Percentiles rank a stretch among this genome's conserved stretches.
phyloP scores from a whole-genome alignment of 1,140 invertebrate genomes.

The Penaeus vannamei region DNA sequence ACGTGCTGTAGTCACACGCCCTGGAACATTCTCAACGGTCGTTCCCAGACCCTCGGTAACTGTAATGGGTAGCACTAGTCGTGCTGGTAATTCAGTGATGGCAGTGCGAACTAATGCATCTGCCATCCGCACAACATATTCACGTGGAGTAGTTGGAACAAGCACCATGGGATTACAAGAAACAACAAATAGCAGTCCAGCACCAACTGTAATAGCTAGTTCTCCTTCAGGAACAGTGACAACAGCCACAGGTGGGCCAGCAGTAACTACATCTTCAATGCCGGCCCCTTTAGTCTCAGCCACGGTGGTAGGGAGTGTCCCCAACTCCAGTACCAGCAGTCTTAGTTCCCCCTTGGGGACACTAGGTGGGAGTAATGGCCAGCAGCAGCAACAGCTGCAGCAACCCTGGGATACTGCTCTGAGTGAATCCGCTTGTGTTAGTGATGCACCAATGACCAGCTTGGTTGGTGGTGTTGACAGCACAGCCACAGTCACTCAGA shows the following conservation, averaged over 20 bases:
- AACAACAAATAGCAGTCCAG: constrained; percentile 26
- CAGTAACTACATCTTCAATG: constrained; percentile 32
- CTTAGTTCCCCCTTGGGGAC: constrained; percentile 64
- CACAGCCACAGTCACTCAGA: constrained; percentile 43
- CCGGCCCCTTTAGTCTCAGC: constrained; percentile 68
- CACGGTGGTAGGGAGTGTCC: constrained; percentile 68
- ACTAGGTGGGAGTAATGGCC: constrained; percentile 63
- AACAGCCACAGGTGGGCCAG: constrained; percentile 12
- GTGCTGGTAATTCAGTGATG: constrained; percentile 49
- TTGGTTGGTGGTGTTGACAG: constrained; percentile 48
- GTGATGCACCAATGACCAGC: constrained; percentile 22
- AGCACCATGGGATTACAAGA: constrained; percentile 40
- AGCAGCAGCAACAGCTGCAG: constrained; percentile 58
- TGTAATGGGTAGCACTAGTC: constrained; percentile 12
- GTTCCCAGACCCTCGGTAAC: constrained; percentile 38
- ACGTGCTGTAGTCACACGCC: constrained; percentile 45
- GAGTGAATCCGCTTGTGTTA: constrained; percentile 23
- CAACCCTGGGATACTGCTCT: constrained; percentile 49
- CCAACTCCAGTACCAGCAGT: constrained; percentile 45
- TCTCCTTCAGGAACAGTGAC: constrained; percentile 25
- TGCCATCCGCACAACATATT: constrained; percentile 43
- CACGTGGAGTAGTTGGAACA: constrained; percentile 49
- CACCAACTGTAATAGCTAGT: constrained; percentile 6
- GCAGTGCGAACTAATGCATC: constrained; percentile 42
- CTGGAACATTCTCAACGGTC: constrained; percentile 45